Evolutionary conservation across 2,113 vertebrate species (phyloP).

Genomic region (Propithecus coquereli): DNA sequence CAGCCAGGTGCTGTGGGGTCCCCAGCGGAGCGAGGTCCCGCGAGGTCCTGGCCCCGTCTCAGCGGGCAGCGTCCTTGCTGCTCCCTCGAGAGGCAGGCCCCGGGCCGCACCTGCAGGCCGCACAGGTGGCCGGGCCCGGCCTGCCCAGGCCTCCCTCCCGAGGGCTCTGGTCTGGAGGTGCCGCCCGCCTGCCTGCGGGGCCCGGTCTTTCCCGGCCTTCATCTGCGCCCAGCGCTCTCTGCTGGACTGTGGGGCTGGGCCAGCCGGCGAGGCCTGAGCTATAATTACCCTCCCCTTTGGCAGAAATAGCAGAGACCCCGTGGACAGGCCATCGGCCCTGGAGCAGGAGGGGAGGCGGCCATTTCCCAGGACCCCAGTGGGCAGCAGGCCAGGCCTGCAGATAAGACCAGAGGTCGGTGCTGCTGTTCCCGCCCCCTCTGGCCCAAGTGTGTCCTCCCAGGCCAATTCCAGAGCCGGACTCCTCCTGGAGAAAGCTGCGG

Average conservation of each 20-base stretch:
- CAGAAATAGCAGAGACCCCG: slow-evolving; percentile 3
- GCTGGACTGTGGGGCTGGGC: neutral
- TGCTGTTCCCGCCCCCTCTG: fast-evolving
- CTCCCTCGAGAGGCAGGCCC: neutral
- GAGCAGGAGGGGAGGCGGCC: neutral
- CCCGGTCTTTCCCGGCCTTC: neutral
- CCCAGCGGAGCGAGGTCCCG: fast-evolving
- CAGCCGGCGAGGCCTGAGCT: neutral
- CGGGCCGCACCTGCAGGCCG: fast-evolving
- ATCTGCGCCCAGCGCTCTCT: neutral
- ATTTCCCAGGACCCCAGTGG: neutral
- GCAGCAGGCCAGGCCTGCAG: neutral
- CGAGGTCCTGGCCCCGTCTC: fast-evolving
- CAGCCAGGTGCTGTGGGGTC: neutral
- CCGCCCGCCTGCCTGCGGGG: fast-evolving
- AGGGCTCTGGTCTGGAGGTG: neutral
- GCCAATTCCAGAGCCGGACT: fast-evolving
- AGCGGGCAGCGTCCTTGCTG: fast-evolving
- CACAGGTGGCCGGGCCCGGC: fast-evolving
- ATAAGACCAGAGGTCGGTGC: neutral
- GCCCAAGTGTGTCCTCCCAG: neutral
- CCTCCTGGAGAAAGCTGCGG: neutral
- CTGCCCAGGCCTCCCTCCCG: neutral
- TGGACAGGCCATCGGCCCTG: neutral
- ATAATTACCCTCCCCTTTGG: slow-evolving; percentile 14